Evolutionary conservation across 2,888 invertebrate species (phyloP).

Genomic region (Ditula angustiorana): DNA sequence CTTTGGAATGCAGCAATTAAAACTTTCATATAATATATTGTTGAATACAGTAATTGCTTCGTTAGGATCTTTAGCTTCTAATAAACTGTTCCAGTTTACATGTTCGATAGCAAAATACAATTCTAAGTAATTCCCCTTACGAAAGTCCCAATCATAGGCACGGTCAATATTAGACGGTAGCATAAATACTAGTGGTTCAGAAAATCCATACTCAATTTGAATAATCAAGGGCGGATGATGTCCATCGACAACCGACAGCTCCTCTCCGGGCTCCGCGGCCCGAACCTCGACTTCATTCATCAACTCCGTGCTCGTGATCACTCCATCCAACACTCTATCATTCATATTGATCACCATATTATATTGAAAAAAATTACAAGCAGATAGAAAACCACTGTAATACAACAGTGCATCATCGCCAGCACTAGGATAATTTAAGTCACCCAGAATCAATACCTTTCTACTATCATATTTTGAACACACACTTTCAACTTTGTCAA

Average conservation of each 20-base stretch:
- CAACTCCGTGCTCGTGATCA: slow-evolving; percentile 10
- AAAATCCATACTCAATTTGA: not conserved
- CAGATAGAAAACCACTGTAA: not conserved
- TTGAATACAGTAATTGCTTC: not conserved
- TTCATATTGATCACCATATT: slow-evolving; percentile 1
- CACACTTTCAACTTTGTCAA: not conserved
- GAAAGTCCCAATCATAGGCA: slow-evolving; percentile 5
- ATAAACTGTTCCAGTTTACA: not conserved
- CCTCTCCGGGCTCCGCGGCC: not conserved
- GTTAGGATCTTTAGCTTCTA: not conserved
- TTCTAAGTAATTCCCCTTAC: not conserved
- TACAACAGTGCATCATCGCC: not conserved
- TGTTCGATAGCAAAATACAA: not conserved
- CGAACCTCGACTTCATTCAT: not conserved
- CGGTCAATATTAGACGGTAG: slow-evolving; percentile 5
- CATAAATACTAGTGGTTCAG: not conserved
- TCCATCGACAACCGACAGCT: not conserved
- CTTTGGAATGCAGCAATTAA: not conserved
- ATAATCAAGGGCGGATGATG: slow-evolving; percentile 7
- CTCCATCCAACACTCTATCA: slow-evolving; percentile 18
- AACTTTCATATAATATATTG: not conserved
- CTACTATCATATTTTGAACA: not conserved
- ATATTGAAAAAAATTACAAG: not conserved
- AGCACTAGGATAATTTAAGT: not conserved
- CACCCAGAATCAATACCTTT: not conserved